Base-by-base conservation (phyloP, 2,797 vertebrate genomes). In the Neoniphon sammara region DNA sequence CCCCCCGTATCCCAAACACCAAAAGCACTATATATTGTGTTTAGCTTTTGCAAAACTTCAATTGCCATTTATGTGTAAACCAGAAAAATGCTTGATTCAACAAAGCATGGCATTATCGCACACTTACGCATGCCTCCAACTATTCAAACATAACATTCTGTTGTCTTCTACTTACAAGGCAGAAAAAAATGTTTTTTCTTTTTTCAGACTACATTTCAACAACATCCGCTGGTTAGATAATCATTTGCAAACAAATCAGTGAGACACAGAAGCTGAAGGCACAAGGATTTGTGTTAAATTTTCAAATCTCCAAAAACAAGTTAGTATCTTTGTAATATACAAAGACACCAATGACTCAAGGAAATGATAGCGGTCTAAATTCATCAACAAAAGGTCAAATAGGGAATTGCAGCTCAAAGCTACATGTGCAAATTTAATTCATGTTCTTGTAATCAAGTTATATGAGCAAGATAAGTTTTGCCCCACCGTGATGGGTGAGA, bases 391-490 rank as follows among this genome's bases (percentile, higher is more conserved):
- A 62, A 64, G 77, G 75, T 82, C 68, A 65, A 86, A 80, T 66
- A 34, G 83, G 77, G 86, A 88, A 81, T 86, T 73, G 75, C 49
- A 0, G 64, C 83, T 71, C 49, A 20, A 46, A 80, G 82, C 61
- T 36, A 64, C 39, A 46, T 60, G 23, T 53, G 57, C 5, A 66
- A 59, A 70, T 81, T 75, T 6, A 78, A 86, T 87, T 86, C 59
- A 63, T 53, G 44, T 77, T 80, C 58, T 23, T 44, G 31, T 82
- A 76, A 86, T 84, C 75, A 54, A 75, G 67, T 54, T 23, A 4
- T 17, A 36, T 5, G 63, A 73, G 62, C 23, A 30, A 80, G 73
- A 79, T 85, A 69, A 71, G 73, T 80, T 77, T 73, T 63, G 73
- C 70, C 73, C 64, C 44, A 3, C 23, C 15, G 14, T 46, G 52